These are phyloP conservation scores for Astur gentilis DNA, from an alignment of 2,113 vertebrate species.

Conservation along the genomic window DNA sequence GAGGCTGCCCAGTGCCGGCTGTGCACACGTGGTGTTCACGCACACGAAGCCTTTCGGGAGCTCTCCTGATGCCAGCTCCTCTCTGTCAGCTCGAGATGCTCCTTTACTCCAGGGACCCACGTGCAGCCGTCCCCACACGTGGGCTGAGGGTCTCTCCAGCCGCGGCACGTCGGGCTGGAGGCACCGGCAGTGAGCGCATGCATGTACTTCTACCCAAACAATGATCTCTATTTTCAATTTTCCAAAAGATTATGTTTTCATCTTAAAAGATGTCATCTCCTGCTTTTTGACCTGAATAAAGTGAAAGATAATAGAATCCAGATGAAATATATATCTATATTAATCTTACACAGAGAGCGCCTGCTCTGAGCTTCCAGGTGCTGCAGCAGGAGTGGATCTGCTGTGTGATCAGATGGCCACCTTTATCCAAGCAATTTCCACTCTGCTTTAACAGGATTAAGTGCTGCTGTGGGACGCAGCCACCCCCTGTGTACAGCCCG, in stretches of 20 bases:
- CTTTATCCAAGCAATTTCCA: neutral
- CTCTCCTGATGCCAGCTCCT: neutral
- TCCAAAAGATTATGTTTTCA: slow-evolving; percentile 57
- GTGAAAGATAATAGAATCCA: slow-evolving; percentile 61
- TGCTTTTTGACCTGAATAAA: slow-evolving; percentile 68
- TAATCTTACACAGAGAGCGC: neutral
- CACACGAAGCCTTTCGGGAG: rapidly evolving
- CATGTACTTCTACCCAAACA: neutral
- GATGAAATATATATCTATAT: slow-evolving; percentile 41
- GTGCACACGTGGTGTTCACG: rapidly evolving
- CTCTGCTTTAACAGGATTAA: neutral
- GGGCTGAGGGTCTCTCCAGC: neutral
- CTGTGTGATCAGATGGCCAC: neutral
- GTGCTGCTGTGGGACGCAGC: neutral
- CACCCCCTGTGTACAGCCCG: rapidly evolving
- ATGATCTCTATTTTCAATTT: slow-evolving; percentile 65
- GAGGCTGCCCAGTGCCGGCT: neutral
- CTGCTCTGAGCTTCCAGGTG: neutral
- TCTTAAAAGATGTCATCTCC: slow-evolving; percentile 49
- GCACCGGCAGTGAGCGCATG: rapidly evolving
- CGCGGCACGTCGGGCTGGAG: rapidly evolving
- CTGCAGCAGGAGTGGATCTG: neutral
- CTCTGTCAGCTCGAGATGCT: rapidly evolving
- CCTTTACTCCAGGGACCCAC: neutral
- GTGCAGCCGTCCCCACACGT: rapidly evolving